Evolutionary conservation across 2,113 vertebrate genomes (phyloP).

Genomic region (Syngnathoides biaculeatus): DNA sequence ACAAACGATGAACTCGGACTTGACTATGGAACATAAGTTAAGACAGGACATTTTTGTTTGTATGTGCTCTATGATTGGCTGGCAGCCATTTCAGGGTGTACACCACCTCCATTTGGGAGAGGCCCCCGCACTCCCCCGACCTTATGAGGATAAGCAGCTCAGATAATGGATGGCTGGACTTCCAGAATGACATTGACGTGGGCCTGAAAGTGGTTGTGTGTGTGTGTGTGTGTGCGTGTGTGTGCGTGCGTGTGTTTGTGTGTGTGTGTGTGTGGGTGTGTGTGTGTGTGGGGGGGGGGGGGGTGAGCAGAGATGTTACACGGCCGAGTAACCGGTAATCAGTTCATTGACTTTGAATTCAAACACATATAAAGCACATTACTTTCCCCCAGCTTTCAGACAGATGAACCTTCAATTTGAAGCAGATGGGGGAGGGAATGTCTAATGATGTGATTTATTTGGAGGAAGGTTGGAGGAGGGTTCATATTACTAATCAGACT

Average conservation of each 20-base stretch:
- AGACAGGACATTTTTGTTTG: no score
- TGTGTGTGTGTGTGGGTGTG: not conserved
- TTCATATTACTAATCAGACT: slow-evolving; percentile 6
- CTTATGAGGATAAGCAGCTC: no score
- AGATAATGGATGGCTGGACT: no score
- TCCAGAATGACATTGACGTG: not conserved
- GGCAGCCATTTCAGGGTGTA: no score
- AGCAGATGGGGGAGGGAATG: not conserved
- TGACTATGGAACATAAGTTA: no score
- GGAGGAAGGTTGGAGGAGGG: not conserved
- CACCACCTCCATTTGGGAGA: no score
- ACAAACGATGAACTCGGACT: no score
- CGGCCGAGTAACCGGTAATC: slow-evolving; percentile 33
- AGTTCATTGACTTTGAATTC: slow-evolving; percentile 5
- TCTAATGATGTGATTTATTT: slow-evolving; percentile 1
- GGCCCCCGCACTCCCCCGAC: no score
- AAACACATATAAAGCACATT: slow-evolving; percentile 12
- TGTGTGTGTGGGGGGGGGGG: slow-evolving; percentile 4
- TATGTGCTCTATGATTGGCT: no score
- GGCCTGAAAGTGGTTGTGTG: not conserved
- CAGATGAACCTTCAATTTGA: slow-evolving; percentile 29
- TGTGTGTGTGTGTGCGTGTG: not conserved
- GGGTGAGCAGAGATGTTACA: slow-evolving; percentile 16
- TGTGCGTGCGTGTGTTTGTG: slow-evolving; percentile 3
- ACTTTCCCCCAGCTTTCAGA: slow-evolving; percentile 19